These are phyloP conservation scores for Tragopan temminckii DNA, from an alignment of 2,797 vertebrate species.

Conservation along the genomic window DNA sequence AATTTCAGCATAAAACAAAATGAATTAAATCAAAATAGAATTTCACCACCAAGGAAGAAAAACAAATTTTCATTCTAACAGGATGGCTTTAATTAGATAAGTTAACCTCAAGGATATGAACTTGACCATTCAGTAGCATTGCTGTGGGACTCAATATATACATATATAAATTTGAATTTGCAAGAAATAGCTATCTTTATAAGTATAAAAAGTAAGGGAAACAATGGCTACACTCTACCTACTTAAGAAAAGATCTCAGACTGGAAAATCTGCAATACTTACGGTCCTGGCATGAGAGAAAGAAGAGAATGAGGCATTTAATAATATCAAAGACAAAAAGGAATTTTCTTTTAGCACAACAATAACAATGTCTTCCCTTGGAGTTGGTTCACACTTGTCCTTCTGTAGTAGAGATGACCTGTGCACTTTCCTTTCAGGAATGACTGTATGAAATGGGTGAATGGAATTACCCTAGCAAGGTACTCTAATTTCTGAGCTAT, in stretches of 20 bases:
- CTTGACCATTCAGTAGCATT: not conserved
- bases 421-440: not conserved
- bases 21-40: not conserved
- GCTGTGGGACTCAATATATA: not conserved
- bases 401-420: not conserved
- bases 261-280: not conserved
- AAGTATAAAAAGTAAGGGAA: not conserved
- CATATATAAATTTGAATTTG: not conserved
- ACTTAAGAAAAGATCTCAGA: not conserved
- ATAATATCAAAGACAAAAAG: not conserved
- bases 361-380: not conserved
- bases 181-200: not conserved
- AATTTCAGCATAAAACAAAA: not conserved
- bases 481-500: not conserved
- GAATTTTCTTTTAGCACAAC: not conserved
- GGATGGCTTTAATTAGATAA: not conserved
- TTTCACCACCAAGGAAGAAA: not conserved
- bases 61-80: not conserved
- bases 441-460: not conserved
- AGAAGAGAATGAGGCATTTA: not conserved
- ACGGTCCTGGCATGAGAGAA: not conserved
- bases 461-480: not conserved
- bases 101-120: not conserved
- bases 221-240: not conserved
- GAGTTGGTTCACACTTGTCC: accelerated